These are phyloP conservation scores for Iselma pallidipennis DNA, from an alignment of 2,888 invertebrate genomes.

Conservation along the genomic window DNA sequence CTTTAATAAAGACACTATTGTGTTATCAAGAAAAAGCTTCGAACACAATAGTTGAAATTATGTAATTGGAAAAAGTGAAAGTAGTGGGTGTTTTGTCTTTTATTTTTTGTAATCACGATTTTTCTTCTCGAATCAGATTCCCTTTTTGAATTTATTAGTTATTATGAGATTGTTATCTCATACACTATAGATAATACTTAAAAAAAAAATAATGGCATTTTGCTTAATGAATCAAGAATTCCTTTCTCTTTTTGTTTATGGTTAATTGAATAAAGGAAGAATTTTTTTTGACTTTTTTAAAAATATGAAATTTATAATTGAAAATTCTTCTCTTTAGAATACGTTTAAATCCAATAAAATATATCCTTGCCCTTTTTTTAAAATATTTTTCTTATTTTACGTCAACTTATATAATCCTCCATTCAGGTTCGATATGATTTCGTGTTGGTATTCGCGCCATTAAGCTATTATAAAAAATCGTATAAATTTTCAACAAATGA, in stretches of 20 bases:
- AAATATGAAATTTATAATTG: no score
- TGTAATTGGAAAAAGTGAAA: neutral
- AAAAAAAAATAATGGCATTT: neutral
- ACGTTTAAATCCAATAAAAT: no score
- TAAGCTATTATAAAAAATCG: slow-evolving; percentile 8
- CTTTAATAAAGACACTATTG: neutral
- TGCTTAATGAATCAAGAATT: neutral
- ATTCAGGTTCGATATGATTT: neutral
- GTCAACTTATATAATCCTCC: neutral
- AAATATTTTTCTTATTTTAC: neutral
- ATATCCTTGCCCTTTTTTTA: no score
- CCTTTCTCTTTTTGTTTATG: neutral
- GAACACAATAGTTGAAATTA: neutral
- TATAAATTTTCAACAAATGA: slow-evolving; percentile 15
- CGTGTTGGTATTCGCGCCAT: neutral
- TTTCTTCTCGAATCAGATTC: neutral
- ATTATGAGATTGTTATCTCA: neutral
- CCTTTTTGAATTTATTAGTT: neutral
- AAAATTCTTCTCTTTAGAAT: neutral
- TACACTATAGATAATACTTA: neutral
- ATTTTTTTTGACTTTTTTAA: no score
- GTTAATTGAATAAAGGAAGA: neutral
- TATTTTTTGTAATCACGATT: neutral
- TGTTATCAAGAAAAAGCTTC: no score
- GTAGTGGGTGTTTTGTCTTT: neutral